These are phyloP conservation scores for Acleris emargana DNA, from an alignment of 2,888 invertebrate genomes.

Conservation along the genomic window DNA sequence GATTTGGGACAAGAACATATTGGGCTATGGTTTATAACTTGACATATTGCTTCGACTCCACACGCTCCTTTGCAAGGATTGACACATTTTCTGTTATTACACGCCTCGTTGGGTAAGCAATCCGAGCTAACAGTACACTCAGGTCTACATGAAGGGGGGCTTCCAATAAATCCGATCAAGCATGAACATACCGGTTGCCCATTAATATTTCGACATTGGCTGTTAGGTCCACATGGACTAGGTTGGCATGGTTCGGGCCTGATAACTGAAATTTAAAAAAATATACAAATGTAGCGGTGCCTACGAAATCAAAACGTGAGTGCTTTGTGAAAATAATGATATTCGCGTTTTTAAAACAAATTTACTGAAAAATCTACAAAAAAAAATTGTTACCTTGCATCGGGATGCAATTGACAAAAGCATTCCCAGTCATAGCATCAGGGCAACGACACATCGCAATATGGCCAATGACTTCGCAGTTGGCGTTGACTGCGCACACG, in stretches of 20 bases:
- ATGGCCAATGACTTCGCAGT: conserved; percentile 89
- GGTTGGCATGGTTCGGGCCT: conserved; percentile 68
- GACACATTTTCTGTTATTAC: conserved; percentile 90
- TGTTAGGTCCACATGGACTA: conserved; percentile 91
- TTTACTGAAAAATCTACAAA: not conserved
- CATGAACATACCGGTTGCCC: conserved; percentile 89
- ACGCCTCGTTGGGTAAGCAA: conserved; percentile 89
- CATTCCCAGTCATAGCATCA: conserved; percentile 86
- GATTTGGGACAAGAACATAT: conserved; percentile 88
- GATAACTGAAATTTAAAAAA: conserved; percentile 56
- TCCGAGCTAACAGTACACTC: conserved; percentile 90
- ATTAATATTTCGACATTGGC: conserved; percentile 89
- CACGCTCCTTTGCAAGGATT: conserved; percentile 94
- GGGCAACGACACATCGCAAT: conserved; percentile 89
- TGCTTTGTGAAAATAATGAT: not conserved
- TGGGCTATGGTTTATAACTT: conserved; percentile 91
- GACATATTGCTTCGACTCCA: conserved; percentile 89
- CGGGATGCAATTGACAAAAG: conserved; percentile 85
- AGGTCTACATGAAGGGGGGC: conserved; percentile 90
- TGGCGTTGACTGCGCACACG: conserved; percentile 87
- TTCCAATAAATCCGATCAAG: conserved; percentile 87
- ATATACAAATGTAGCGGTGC: conserved; percentile 10
- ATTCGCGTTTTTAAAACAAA: no score
- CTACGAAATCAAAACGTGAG: not conserved
- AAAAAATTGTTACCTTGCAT: conserved; percentile 59